Evolutionary conservation across 2,888 invertebrate genomes (phyloP), one percentile per base, ranked within the genome.

Genomic region (Sesamia inferens): DNA sequence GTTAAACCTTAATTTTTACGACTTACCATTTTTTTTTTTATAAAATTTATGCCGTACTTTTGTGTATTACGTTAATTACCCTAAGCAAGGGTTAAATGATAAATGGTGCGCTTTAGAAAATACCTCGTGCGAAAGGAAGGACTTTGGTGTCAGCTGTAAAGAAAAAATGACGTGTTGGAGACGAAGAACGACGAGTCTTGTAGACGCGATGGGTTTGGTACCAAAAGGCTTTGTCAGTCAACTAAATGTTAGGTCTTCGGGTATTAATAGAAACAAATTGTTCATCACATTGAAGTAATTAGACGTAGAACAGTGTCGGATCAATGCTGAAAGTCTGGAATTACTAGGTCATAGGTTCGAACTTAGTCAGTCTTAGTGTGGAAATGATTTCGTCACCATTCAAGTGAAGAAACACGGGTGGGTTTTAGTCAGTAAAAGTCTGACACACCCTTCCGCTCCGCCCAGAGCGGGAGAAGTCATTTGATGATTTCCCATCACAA

Each of bases 41-140:
- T 87, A 86, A 87, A 89, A 88, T 90, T 90, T 86, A 84, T 39
- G 63, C 66, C 77, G 22, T 68, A 71, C 67, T 62, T 71, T 83
- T 86, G 81, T 90, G 91, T 92, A 92, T 92, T 91, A 89, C 90
- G 90, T 92, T 94, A 93, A 93, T 93, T 94, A 92, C 87, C 82
- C 79, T 82, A 87, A 90, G 91, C 83, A 88, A 90, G 91, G 92
- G 92, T 91, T 90, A 89, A 90, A 91, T 93, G 92, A 93, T 93
- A 93, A 93, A 93, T 92, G 90, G 89, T 85, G 81, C 85, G 85
- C 93, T 92, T 93, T 93, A 91, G 89, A 93, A 93, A 92, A 92
- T 90, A 89, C 88, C 83, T 92, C 90, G 90, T 87, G 92, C 89
- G 88, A 92, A 92, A 91, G 89, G 85, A 91, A 89, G 82, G 88